Evolutionary conservation across 2,113 vertebrate genomes (phyloP).

Genomic region (Seriola dumerili): DNA sequence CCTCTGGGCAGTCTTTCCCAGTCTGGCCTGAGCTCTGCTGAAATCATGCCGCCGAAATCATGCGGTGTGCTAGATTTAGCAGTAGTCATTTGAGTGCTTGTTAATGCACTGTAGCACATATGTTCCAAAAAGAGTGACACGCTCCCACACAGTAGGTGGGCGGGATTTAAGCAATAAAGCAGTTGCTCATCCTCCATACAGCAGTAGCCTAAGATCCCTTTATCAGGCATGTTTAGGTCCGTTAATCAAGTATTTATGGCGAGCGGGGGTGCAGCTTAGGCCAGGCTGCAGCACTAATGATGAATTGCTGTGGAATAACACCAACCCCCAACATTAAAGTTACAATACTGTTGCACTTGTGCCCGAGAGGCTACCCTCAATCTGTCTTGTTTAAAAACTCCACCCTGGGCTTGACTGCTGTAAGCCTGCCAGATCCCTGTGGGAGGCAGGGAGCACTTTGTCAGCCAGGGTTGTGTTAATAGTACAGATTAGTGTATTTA

Average conservation of each 20-base stretch:
- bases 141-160: conserved; percentile 82
- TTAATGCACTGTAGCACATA: conserved; percentile 77
- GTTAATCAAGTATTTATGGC: conserved; percentile 84
- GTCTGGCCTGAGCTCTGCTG: conserved; percentile 54
- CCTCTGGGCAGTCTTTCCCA: conserved; percentile 51
- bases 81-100: conserved; percentile 63
- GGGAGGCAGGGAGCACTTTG: conserved; percentile 72
- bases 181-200: conserved; percentile 72
- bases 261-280: conserved; percentile 75
- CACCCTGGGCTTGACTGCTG: conserved; percentile 57
- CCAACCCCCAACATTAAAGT: conserved; percentile 73
- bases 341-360: conserved; percentile 63
- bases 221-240: conserved; percentile 79
- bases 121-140: conserved; percentile 81
- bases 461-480: conserved; percentile 73
- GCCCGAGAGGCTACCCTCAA: conserved; percentile 63
- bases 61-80: conserved; percentile 70
- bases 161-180: conserved; percentile 79
- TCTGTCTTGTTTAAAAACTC: conserved; percentile 78
- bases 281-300: conserved; percentile 73
- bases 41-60: conserved; percentile 61
- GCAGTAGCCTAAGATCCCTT: conserved; percentile 72
- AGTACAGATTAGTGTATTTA: conserved; percentile 81
- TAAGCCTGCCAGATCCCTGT: conserved; percentile 71
- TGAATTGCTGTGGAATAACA: conserved; percentile 74